A percentile compares a stretch with the other conserved stretches of the same genome.
Evolutionary conservation across 2,113 vertebrate species (phyloP).

Genomic region (Polypterus senegalus): DNA sequence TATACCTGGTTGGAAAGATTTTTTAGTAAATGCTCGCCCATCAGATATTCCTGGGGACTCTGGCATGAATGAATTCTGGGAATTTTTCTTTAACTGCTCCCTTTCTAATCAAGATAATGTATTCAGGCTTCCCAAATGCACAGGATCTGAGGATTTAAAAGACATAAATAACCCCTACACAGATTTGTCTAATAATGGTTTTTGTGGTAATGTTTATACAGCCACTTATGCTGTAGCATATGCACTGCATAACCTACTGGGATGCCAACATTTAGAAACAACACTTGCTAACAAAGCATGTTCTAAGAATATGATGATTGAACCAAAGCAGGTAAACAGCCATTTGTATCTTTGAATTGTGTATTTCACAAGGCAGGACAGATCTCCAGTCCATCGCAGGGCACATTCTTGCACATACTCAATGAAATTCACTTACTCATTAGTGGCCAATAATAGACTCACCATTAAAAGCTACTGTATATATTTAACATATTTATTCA

Average conservation of each 20-base stretch:
- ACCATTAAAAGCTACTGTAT: neutral
- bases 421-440: too few relatives aligned
- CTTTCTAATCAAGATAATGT: slow-evolving; percentile 18
- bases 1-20: slow-evolving; percentile 23
- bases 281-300: slow-evolving; percentile 24
- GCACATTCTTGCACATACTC: too few relatives aligned
- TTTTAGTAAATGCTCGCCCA: neutral
- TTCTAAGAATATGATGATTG: slow-evolving; percentile 30
- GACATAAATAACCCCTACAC: neutral
- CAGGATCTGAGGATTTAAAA: neutral
- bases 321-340: slow-evolving; percentile 5
- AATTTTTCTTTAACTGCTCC: neutral
- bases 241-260: neutral
- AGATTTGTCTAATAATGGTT: neutral
- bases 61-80: slow-evolving; percentile 3
- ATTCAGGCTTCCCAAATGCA: slow-evolving; percentile 4
- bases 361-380: too few relatives aligned
- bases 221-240: slow-evolving; percentile 3
- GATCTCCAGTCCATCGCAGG: too few relatives aligned
- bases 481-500: too few relatives aligned
- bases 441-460: neutral
- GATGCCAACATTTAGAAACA: neutral
- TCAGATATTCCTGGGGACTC: neutral
- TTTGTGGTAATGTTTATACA: slow-evolving; percentile 1
- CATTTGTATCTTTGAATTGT: too few relatives aligned